These are phyloP conservation scores for Gymnothorax reevesii DNA, from an alignment of 2,797 vertebrate genomes.

Conservation along the genomic window DNA sequence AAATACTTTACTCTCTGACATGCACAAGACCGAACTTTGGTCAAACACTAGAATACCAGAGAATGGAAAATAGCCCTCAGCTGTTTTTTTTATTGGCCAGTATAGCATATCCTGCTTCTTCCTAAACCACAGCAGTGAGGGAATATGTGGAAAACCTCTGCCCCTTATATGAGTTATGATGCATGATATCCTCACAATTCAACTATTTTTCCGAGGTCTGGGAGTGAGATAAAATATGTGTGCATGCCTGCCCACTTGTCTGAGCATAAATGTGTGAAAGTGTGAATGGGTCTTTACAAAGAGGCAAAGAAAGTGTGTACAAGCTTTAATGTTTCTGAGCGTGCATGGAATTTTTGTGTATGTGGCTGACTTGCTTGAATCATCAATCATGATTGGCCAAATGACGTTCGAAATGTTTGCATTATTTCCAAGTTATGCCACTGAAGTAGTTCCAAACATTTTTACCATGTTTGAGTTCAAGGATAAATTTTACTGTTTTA, in stretches of 20 bases:
- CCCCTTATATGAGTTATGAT: neutral
- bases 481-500: too few species aligned
- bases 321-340: too few species aligned
- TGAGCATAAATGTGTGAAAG: constrained; percentile 3
- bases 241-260: neutral
- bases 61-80: constrained; percentile 10
- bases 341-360: too few species aligned
- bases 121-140: neutral
- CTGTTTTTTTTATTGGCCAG: constrained; percentile 13
- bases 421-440: too few species aligned
- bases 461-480: too few species aligned
- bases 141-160: neutral
- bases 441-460: too few species aligned
- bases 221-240: neutral
- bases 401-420: too few species aligned
- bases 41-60: neutral
- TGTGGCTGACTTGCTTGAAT: too few species aligned
- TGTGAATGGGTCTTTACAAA: neutral
- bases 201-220: neutral
- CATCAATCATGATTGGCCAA: too few species aligned
- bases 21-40: neutral
- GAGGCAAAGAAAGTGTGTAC: too few species aligned
- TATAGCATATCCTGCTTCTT: neutral
- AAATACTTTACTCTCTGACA: neutral
- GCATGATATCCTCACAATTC: neutral